Percentiles rank a stretch among this genome's conserved stretches.
Conservation (phyloP, 2,113 vertebrate species). For the Eulemur macaco region DNA sequence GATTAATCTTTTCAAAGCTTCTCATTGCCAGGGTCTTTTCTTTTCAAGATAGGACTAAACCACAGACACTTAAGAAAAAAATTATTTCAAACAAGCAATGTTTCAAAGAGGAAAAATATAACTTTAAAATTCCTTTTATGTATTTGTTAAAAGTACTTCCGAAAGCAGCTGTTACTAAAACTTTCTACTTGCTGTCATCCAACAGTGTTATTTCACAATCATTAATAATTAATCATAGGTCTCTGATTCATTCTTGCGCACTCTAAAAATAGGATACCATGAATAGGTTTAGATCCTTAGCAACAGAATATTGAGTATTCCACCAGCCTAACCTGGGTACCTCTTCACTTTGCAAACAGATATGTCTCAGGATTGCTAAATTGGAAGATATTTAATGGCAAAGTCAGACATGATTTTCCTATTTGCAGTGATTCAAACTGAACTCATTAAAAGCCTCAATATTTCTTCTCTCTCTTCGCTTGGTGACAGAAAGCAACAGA, state of each 20-base stretch:
- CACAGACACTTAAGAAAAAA: background rate
- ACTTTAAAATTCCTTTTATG: slow-evolving; percentile 73
- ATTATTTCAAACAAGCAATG: slow-evolving; percentile 49
- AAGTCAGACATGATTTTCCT: slow-evolving; percentile 44
- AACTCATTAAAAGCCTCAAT: background rate
- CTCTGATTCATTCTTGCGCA: slow-evolving; percentile 82
- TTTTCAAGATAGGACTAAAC: slow-evolving; percentile 1
- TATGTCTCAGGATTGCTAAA: slow-evolving; percentile 64
- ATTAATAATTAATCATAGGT: slow-evolving; percentile 85
- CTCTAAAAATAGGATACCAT: slow-evolving; percentile 79
- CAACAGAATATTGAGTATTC: slow-evolving; percentile 77
- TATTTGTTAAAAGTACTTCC: slow-evolving; percentile 80
- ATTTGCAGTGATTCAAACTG: slow-evolving; percentile 7
- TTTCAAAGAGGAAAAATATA: slow-evolving; percentile 48
- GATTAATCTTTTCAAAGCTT: slow-evolving; percentile 9
- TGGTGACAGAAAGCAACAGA: background rate
- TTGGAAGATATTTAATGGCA: slow-evolving; percentile 54
- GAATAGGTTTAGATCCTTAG: slow-evolving; percentile 80
- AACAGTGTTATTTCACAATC: slow-evolving; percentile 78
- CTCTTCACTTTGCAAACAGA: slow-evolving; percentile 73
- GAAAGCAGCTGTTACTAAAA: slow-evolving; percentile 79
- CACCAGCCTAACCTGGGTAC: slow-evolving; percentile 67
- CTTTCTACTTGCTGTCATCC: slow-evolving; percentile 81
- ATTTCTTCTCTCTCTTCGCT: background rate
- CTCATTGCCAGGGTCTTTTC: slow-evolving; percentile 26